These are phyloP conservation scores for Melipona beecheii DNA, from an alignment of 2,888 invertebrate genomes.

Conservation along the genomic window DNA sequence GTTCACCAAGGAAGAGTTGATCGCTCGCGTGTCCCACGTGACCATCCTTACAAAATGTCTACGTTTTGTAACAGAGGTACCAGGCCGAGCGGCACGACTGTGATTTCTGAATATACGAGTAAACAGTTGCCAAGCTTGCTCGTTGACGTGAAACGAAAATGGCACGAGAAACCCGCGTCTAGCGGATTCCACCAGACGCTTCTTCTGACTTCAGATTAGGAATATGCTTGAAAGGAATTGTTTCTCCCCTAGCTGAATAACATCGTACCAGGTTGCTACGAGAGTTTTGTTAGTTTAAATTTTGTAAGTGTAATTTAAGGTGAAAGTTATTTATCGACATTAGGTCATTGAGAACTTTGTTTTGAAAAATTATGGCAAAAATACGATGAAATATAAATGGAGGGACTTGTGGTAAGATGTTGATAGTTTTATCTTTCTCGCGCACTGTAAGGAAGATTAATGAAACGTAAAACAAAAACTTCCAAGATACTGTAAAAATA, in stretches of 20 bases:
- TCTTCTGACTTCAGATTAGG: not conserved
- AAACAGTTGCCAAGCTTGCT: conserved; percentile 9
- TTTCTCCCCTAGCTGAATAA: not conserved
- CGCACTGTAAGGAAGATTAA: too few species aligned
- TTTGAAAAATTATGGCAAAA: not conserved
- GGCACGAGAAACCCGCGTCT: not conserved
- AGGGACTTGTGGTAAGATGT: too few species aligned
- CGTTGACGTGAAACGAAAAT: conserved; percentile 11
- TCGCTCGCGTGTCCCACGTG: conserved; percentile 8
- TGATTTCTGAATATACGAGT: conserved; percentile 29
- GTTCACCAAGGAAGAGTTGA: conserved; percentile 23
- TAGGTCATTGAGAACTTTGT: not conserved
- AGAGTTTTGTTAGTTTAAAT: not conserved
- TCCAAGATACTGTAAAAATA: too few species aligned
- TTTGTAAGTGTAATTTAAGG: not conserved
- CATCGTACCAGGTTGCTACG: not conserved
- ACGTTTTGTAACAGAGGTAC: conserved; percentile 35
- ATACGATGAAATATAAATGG: not conserved
- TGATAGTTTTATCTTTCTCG: too few species aligned
- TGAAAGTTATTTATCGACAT: too few species aligned
- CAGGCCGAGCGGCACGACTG: not conserved
- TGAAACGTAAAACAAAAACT: too few species aligned
- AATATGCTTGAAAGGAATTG: not conserved
- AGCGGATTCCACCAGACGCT: not conserved
- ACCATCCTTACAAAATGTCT: conserved; percentile 30